These are phyloP conservation scores for Agapornis roseicollis DNA, from an alignment of 2,113 vertebrate species.

Conservation along the genomic window DNA sequence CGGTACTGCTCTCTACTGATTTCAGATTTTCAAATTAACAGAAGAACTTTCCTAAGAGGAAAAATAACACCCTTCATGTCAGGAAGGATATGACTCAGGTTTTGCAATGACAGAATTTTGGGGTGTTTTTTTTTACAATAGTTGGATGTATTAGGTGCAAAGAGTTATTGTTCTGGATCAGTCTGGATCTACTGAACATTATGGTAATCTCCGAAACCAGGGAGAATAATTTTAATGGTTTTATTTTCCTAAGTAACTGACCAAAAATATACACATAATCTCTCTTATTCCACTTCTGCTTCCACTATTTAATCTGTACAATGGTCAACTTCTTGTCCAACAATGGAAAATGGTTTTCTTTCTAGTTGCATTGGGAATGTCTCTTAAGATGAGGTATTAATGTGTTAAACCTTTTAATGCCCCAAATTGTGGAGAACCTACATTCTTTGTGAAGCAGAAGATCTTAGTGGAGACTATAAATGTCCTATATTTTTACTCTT, in stretches of 20 bases:
- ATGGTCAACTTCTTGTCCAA: background rate
- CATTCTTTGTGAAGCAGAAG: background rate
- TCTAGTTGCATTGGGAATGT: background rate
- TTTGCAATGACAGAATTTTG: background rate
- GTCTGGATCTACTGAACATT: background rate
- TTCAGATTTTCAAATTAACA: background rate
- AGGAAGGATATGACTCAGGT: background rate
- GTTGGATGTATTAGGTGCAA: background rate
- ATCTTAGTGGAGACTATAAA: background rate
- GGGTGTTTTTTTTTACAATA: background rate
- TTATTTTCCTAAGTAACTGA: background rate
- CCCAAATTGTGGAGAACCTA: background rate
- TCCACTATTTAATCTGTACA: background rate
- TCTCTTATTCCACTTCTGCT: background rate
- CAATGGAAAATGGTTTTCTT: background rate
- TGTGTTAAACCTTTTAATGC: background rate
- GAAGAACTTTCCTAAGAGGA: background rate
- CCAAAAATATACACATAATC: background rate
- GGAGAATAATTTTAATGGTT: background rate
- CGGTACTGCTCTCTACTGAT: conserved; percentile 42
- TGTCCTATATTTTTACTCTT: background rate
- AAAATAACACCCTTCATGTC: background rate
- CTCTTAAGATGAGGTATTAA: background rate
- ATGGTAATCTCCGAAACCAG: background rate
- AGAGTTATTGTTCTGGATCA: background rate